A percentile compares a stretch with the other conserved stretches of the same genome.
Conservation (phyloP, 2,113 vertebrate species). For the Prunella himalayana region DNA sequence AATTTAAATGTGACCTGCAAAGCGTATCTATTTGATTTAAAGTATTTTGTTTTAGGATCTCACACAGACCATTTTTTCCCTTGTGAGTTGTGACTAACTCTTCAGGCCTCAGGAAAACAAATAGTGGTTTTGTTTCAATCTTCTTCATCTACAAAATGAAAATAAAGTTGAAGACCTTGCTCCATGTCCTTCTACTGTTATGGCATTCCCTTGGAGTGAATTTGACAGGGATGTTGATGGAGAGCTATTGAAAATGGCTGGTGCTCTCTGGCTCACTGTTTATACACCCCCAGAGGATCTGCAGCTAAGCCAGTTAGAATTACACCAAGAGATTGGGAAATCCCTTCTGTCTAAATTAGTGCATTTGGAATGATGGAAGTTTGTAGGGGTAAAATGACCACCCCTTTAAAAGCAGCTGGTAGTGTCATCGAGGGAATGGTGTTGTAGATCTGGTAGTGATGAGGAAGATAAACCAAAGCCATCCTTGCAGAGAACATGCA, state of each 20-base stretch:
- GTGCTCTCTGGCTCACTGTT: background rate
- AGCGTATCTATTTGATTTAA: background rate
- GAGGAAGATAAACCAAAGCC: background rate
- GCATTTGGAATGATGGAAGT: background rate
- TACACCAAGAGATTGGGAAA: background rate
- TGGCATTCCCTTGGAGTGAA: background rate
- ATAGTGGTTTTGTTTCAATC: background rate
- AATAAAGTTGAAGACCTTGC: background rate
- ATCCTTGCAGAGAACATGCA: accelerated
- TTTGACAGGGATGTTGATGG: background rate
- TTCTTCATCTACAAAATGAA: background rate
- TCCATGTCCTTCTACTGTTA: background rate
- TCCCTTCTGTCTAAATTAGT: background rate
- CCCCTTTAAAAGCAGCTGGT: background rate
- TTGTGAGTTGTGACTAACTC: background rate
- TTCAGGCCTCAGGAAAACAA: background rate
- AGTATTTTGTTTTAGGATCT: background rate
- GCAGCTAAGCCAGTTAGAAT: background rate
- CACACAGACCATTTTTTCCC: background rate
- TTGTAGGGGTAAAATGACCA: background rate
- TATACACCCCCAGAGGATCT: background rate
- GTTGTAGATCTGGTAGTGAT: background rate
- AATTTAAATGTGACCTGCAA: background rate
- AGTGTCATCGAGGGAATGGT: background rate
- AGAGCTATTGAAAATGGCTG: background rate